phyloP scores from a whole-genome alignment of 2,888 invertebrate species.

The Cheilosia urbana region DNA sequence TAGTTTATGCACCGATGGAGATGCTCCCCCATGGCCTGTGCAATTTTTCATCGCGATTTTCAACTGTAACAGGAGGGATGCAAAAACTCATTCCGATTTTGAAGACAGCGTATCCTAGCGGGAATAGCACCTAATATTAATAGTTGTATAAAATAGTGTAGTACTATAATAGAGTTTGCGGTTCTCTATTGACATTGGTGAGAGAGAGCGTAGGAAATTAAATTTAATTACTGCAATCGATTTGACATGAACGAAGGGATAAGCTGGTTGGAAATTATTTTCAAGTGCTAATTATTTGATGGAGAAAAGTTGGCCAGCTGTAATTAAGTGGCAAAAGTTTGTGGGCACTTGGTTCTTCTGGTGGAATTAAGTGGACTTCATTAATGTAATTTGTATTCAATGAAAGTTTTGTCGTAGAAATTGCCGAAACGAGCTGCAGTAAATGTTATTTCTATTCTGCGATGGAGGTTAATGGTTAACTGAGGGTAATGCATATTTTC shows the following conservation, averaged over 20 bases:
- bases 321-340: constrained; percentile 17
- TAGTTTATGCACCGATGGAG: constrained; percentile 2
- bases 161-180: neutral
- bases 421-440: neutral
- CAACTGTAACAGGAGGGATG: neutral
- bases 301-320: neutral
- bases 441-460: too few species aligned
- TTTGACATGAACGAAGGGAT: constrained; percentile 21
- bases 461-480: too few species aligned
- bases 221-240: constrained; percentile 33
- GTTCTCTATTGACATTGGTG: neutral
- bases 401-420: neutral
- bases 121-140: neutral
- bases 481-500: too few species aligned
- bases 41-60: neutral
- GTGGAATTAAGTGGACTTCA: neutral
- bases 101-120: neutral
- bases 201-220: neutral
- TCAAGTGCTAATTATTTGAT: constrained; percentile 26
- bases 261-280: constrained; percentile 7
- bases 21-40: neutral
- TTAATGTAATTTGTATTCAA: neutral
- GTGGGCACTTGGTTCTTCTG: neutral
- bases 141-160: too few species aligned
- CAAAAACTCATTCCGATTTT: neutral